Evolutionary conservation across 2,797 vertebrate species (phyloP), one percentile per base, ranked within the genome.

Genomic region (Chiroxiphia lanceolata): DNA sequence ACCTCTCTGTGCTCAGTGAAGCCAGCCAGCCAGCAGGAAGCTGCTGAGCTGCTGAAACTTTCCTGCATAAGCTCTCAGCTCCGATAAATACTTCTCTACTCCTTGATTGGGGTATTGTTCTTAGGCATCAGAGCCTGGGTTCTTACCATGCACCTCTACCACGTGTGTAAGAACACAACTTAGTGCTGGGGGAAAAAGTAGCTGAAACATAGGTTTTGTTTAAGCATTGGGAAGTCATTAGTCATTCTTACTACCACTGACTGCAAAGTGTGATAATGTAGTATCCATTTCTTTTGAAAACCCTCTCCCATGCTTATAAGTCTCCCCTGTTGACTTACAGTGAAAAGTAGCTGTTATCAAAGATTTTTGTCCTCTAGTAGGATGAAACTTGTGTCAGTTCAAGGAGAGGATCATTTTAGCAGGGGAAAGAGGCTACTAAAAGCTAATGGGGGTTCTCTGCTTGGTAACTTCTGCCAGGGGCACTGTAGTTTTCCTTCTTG

Each of bases 1-100:
- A 89, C 89, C 69, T 91, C 1, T 1, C 76, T 68, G 29, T 87
- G 53, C 79, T 69, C 25, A 64, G 74, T 34, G 29, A 69, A 70
- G 65, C 70, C 50, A 78, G 65, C 29, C 79, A 86, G 75, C 45
- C 74, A 51, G 53, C 60, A 40, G 87, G 71, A 91, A 84, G 89
- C 47, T 94, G 69, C 89, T 84, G 87, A 86, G 82, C 85, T 91
- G 74, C 89, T 68, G 75, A 83, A 94, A 64, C 29, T 25, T 94
- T 81, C 67, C 82, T 54, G 57, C 65, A 4, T 77, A 42, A 78
- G 29, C 57, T 85, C 85, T 91, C 71, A 57, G 64, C 61, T 89
- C 78, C 0, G 0, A 64, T 57, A 92, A 78, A 33, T 29, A 27
- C 38, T 86, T 61, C 19, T 64, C 44, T 67, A 27, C n/a, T 86